Evolutionary conservation across 2,888 invertebrate species (phyloP).

Genomic region (Lasiommata megera): DNA sequence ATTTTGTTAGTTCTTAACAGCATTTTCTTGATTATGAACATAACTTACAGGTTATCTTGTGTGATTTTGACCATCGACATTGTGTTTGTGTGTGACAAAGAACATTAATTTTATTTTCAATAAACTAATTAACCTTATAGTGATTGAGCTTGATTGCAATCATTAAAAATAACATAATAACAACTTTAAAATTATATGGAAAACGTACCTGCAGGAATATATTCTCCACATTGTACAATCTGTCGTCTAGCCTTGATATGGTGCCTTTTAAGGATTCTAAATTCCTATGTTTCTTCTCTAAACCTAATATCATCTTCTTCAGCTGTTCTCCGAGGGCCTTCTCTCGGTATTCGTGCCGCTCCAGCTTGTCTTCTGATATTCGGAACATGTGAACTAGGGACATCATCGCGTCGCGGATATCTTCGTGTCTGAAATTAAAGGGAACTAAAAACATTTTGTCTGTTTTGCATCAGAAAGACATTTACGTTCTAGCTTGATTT

Average conservation of each 20-base stretch:
- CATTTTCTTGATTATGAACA: too few relatives aligned
- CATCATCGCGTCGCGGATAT: conserved; percentile 89
- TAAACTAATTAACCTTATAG: too few relatives aligned
- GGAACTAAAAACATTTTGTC: too few relatives aligned
- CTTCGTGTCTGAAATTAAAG: conserved; percentile 83
- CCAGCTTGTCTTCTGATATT: conserved; percentile 89
- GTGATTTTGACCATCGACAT: too few relatives aligned
- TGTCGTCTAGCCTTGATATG: conserved; percentile 87
- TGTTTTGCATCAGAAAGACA: too few relatives aligned
- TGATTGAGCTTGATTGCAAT: too few relatives aligned
- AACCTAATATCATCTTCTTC: conserved; percentile 85
- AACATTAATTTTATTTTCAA: too few relatives aligned
- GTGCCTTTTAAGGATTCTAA: conserved; percentile 86
- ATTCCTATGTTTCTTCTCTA: conserved; percentile 87
- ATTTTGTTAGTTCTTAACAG: too few relatives aligned
- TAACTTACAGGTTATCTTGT: too few relatives aligned
- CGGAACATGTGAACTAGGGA: conserved; percentile 91
- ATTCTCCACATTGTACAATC: conserved; percentile 88
- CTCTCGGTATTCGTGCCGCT: conserved; percentile 91
- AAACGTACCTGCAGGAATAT: conserved; percentile 84
- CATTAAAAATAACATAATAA: too few relatives aligned
- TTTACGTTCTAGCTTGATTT: too few relatives aligned
- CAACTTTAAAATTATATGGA: neutral
- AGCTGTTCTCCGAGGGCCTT: conserved; percentile 89
- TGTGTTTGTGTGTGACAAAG: too few relatives aligned